Evolutionary conservation across 2,797 vertebrate species (phyloP).

Genomic region (Phalloptychus januarius): DNA sequence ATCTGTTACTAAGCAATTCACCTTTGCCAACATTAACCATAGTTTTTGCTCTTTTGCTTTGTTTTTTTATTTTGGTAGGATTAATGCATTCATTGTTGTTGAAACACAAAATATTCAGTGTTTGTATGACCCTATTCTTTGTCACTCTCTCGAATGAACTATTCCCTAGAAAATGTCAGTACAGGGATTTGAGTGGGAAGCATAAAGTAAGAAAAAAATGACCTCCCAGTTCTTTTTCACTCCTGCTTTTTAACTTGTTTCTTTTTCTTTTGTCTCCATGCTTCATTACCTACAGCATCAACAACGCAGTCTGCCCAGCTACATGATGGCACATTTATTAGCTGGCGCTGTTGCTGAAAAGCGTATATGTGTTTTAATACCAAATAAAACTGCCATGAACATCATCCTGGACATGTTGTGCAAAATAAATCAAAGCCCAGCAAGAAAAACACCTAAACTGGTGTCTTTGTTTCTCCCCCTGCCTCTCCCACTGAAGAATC

Average conservation of each 20-base stretch:
- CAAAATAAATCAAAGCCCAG: conserved; percentile 3
- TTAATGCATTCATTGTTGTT: too few relatives aligned
- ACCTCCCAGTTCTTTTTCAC: neutral
- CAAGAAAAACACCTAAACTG: neutral
- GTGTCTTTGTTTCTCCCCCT: neutral
- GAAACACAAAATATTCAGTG: neutral
- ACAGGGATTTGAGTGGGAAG: conserved; percentile 1
- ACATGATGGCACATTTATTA: neutral
- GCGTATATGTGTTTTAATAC: neutral
- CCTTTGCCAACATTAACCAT: neutral
- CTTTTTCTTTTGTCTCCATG: neutral
- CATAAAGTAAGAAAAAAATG: neutral
- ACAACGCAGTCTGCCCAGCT: neutral
- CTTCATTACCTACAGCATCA: neutral
- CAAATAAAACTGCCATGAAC: neutral
- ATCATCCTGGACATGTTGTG: neutral
- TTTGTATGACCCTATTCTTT: neutral
- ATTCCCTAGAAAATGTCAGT: neutral
- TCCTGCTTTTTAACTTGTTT: neutral
- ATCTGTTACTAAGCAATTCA: neutral
- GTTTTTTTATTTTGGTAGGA: too few relatives aligned
- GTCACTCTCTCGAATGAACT: conserved; percentile 16
- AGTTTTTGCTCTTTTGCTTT: too few relatives aligned
- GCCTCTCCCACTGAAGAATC: conserved; percentile 19
- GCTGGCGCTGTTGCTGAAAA: neutral